Evolutionary conservation across 2,888 invertebrate genomes (phyloP).

Genomic region (Drosophila sordidula): DNA sequence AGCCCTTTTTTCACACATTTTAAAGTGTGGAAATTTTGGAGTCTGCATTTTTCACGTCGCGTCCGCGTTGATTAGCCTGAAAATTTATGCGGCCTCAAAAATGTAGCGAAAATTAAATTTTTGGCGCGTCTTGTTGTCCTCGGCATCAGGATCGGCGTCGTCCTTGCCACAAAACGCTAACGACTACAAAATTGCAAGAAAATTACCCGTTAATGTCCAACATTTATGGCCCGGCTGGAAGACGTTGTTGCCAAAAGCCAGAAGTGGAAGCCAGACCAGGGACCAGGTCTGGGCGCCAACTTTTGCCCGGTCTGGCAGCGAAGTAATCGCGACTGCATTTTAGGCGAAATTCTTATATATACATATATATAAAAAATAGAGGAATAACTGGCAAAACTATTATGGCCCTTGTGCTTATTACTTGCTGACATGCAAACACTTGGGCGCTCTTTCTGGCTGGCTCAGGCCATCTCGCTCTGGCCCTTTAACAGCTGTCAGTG

Average conservation of each 20-base stretch:
- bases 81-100: constrained; percentile 68
- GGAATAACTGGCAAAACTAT: constrained; percentile 75
- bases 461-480: constrained; percentile 18
- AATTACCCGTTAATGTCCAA: constrained; percentile 84
- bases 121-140: constrained; percentile 41
- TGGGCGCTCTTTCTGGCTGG: constrained; percentile 37
- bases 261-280: constrained; percentile 16
- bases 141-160: constrained; percentile 37
- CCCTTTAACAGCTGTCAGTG: constrained; percentile 25
- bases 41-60: not conserved
- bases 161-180: constrained; percentile 82
- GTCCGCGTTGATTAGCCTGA: constrained; percentile 55
- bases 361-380: constrained; percentile 9
- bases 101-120: constrained; percentile 64
- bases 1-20: constrained; percentile 21
- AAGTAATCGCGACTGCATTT: constrained; percentile 63
- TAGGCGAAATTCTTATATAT: constrained; percentile 44
- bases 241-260: constrained; percentile 40
- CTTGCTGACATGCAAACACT: constrained; percentile 80
- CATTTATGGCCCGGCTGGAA: constrained; percentile 74
- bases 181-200: constrained; percentile 84
- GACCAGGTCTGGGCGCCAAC: constrained; percentile 19
- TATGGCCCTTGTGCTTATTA: constrained; percentile 82
- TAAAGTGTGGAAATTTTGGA: constrained; percentile 38
- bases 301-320: constrained; percentile 29